Conservation (phyloP, 1,140 invertebrate genomes). For the Thrips palmi region DNA sequence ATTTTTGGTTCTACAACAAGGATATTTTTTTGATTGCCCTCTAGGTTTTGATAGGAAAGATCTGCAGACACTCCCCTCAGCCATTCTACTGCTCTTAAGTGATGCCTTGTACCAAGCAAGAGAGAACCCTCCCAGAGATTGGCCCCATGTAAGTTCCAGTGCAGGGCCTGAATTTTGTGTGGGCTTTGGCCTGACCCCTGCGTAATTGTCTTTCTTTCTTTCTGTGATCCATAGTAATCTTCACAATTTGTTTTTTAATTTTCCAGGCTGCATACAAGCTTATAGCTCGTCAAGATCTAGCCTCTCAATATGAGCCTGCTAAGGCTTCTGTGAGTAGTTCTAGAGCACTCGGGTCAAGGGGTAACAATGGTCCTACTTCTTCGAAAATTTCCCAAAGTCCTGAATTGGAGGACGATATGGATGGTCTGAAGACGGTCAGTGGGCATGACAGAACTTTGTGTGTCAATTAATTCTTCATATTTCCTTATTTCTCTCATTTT, state of each 20-base stretch:
- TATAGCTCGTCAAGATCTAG: constrained; percentile 61
- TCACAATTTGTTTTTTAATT: no score
- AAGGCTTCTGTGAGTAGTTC: no score
- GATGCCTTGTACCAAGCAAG: constrained; percentile 58
- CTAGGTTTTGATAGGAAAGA: constrained; percentile 45
- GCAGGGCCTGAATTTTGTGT: no score
- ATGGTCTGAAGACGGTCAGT: constrained; percentile 31
- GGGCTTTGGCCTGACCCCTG: no score
- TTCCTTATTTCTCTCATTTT: constrained; percentile 9
- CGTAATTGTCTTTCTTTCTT: no score
- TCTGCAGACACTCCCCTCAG: constrained; percentile 53
- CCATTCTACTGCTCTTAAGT: constrained; percentile 51
- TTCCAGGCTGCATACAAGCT: constrained; percentile 52
- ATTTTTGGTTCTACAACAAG: constrained; percentile 2
- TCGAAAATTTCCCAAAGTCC: no score
- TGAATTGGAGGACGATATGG: constrained; percentile 45
- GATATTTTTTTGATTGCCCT: constrained; percentile 5
- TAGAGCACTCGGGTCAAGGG: no score
- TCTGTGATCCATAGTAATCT: no score
- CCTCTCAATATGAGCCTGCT: no score
- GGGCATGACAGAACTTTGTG: no score
- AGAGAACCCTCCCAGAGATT: constrained; percentile 53
- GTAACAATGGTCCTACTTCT: no score
- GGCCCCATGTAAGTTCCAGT: no score
- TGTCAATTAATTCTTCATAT: constrained; percentile 10